Evolutionary conservation across 2,797 vertebrate species (phyloP).

Genomic region (Megalops cyprinoides): DNA sequence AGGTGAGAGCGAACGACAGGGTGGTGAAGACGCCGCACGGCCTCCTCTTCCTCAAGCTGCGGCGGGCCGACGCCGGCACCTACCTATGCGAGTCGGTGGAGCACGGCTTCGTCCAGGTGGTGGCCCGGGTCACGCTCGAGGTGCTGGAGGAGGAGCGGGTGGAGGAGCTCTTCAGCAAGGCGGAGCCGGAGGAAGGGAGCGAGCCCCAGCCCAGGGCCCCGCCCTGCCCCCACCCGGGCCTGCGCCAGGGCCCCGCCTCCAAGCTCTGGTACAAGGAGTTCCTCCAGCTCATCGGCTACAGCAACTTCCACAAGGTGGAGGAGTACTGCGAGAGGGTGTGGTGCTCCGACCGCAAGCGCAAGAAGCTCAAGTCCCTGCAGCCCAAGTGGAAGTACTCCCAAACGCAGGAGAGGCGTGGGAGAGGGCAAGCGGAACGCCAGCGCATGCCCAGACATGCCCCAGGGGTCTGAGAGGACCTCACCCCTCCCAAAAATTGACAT

Average conservation of each 20-base stretch:
- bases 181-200: constrained; percentile 44
- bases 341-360: constrained; percentile 90
- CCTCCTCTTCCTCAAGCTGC: constrained; percentile 85
- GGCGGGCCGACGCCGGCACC: constrained; percentile 79
- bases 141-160: constrained; percentile 85
- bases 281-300: constrained; percentile 91
- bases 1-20: constrained; percentile 86
- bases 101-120: constrained; percentile 87
- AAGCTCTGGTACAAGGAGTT: constrained; percentile 94
- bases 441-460: constrained; percentile 81
- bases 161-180: constrained; percentile 75
- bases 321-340: constrained; percentile 96
- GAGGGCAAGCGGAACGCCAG: constrained; percentile 73
- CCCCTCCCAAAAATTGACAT: neutral
- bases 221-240: constrained; percentile 67
- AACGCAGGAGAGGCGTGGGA: constrained; percentile 77
- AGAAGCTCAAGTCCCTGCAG: constrained; percentile 80
- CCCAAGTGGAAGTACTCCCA: constrained; percentile 81
- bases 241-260: constrained; percentile 64
- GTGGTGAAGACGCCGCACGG: constrained; percentile 87
- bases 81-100: constrained; percentile 95
- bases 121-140: constrained; percentile 82
- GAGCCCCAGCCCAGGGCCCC: constrained; percentile 49
- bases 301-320: constrained; percentile 90
- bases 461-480: constrained; percentile 69